A percentile compares a stretch with the other conserved stretches of the same genome.
Conservation (phyloP, 2,888 invertebrate species). For the Drosophila limbata region DNA sequence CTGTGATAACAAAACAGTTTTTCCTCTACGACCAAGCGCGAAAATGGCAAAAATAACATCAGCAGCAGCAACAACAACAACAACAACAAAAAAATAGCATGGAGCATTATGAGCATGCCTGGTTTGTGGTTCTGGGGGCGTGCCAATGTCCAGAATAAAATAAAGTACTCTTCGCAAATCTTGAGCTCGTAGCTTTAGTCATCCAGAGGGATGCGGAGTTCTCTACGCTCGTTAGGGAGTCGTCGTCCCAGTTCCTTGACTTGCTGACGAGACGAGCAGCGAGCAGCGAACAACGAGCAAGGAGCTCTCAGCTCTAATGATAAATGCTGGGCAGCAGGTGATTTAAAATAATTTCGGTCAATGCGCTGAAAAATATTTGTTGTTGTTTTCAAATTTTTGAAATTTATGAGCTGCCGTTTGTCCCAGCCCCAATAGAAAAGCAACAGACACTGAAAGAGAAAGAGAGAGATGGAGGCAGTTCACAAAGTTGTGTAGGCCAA, state of each 20-base stretch:
- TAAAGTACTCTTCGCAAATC: constrained; percentile 76
- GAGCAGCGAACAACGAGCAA: not conserved
- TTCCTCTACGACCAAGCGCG: constrained; percentile 57
- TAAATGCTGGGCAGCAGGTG: constrained; percentile 81
- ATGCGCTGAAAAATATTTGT: constrained; percentile 70
- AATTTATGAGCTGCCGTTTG: constrained; percentile 73
- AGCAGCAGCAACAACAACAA: constrained; percentile 26
- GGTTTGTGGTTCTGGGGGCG: constrained; percentile 55
- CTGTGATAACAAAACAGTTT: constrained; percentile 80
- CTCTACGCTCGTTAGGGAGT: constrained; percentile 64
- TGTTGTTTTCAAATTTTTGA: constrained; percentile 68
- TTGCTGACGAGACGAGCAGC: constrained; percentile 27
- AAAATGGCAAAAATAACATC: constrained; percentile 76
- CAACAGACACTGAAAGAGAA: not conserved
- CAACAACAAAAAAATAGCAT: constrained; percentile 1
- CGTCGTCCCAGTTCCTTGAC: constrained; percentile 23
- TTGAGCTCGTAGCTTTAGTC: constrained; percentile 50
- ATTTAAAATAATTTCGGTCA: constrained; percentile 81
- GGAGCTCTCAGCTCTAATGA: constrained; percentile 60
- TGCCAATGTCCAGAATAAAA: constrained; percentile 62
- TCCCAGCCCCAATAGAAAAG: constrained; percentile 13
- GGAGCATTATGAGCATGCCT: constrained; percentile 63
- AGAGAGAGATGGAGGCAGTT: not conserved
- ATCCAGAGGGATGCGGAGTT: constrained; percentile 50
- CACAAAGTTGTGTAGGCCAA: constrained; percentile 48